Evolutionary conservation across 1,140 invertebrate genomes (phyloP), one percentile per base, ranked within the genome.

Genomic region (Chlorops oryzae): DNA sequence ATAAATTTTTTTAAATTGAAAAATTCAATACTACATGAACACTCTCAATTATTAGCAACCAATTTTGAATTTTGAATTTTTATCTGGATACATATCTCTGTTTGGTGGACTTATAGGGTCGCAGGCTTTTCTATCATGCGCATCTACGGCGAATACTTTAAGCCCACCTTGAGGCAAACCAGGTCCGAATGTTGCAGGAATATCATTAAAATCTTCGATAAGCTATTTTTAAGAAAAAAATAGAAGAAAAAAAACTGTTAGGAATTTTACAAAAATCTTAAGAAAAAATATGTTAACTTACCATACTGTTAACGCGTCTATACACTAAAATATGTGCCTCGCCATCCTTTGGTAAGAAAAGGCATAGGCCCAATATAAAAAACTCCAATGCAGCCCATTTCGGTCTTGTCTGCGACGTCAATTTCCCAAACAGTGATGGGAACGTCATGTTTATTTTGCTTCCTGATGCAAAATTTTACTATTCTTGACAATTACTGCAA

Each of bases 11-110:
- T n/a, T n/a, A n/a, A n/a, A n/a, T n/a, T n/a, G n/a, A n/a, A n/a
- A n/a, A n/a, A n/a, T n/a, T n/a, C n/a, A n/a, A n/a, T n/a, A n/a
- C n/a, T n/a, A n/a, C n/a, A n/a, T n/a, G n/a, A n/a, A n/a, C n/a
- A n/a, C n/a, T n/a, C n/a, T n/a, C n/a, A n/a, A n/a, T n/a, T n/a
- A n/a, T n/a, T n/a, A n/a, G n/a, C n/a, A n/a, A n/a, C n/a, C n/a
- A n/a, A 70, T 84, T 85, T 43, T 86, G 79, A 41, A 93, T 80
- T 78, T 95, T 94, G 15, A 74, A 66, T 66, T 89, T 88, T 76
- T 92, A 94, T 41, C 80, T 83, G 74, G 90, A 95, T 50, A 87
- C 79, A 57, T 56, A 46, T 40, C 51, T 53, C 38, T 2, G 45
- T 43, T 78, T 21, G 86, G 86, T 38, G 79, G 78, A 38, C 55